Evolutionary conservation across 2,888 invertebrate genomes (phyloP), one percentile per base, ranked within the genome.

Genomic region (Ophion costatus): DNA sequence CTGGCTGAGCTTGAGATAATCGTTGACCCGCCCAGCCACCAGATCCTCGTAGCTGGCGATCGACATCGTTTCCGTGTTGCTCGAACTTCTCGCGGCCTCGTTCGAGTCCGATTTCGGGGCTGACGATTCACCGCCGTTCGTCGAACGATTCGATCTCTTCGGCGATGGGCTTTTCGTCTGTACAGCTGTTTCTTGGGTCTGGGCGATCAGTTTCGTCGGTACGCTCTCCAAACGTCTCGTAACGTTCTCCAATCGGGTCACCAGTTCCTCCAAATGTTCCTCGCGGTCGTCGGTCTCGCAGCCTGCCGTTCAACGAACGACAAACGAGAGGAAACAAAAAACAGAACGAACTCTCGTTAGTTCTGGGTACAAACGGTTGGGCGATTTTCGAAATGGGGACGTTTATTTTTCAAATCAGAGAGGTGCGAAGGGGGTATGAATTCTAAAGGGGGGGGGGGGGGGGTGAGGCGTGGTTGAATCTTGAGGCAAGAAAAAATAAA

Each of bases 31-130:
- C 24, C 93, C 93, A n/a, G 87, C 94, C 86, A 97, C 93, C 87
- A 98, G 95, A 92, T 97, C 96, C 91, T 96, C 95, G 93, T 96
- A 98, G 22, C 96, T 97, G 90, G 95, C 95, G 88, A 97, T 95
- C 92, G 97, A 97, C 98, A 98, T 98, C 88, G 91, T 94, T 92
- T 91, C 93, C 38, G 92, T 89, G 45, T 90, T 66, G 92, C 90
- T 38, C 87, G 92, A 59, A 91, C 93, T 20, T 45, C 22, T 51
- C 33, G 56, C 74, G 14, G 64, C 38, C 38, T 38, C 38, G 38
- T 38, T 33, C 22, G 20, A 6, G 51, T 59, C 71, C n/a, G 77
- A 86, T 57, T 33, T 59, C 86, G 84, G 29, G 9, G 66, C 22
- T 38, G 83, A 42, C 20, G 76, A 22, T n/a, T 63, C 57, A 22